phyloP scores from a whole-genome alignment of 2,797 vertebrate genomes.

The Propithecus deckenii region DNA sequence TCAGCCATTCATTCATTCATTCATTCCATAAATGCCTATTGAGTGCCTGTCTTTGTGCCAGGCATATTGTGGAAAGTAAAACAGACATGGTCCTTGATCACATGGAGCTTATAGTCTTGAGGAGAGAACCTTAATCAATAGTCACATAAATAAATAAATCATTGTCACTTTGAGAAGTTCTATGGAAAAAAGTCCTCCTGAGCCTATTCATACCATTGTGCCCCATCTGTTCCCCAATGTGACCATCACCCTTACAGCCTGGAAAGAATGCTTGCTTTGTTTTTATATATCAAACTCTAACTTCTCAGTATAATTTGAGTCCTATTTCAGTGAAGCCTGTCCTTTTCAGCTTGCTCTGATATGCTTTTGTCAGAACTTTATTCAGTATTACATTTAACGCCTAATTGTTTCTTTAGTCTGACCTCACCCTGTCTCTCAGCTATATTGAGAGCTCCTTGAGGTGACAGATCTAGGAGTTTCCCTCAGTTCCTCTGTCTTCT shows the following conservation, averaged over 20 bases:
- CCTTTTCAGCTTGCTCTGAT: not conserved
- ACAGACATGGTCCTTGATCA: not conserved
- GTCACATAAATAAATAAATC: slow-evolving; percentile 32
- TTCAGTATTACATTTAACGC: not conserved
- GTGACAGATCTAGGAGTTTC: not conserved
- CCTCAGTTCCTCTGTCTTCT: not conserved
- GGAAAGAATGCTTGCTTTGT: slow-evolving; percentile 21
- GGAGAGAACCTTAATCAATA: slow-evolving; percentile 11
- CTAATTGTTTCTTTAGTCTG: slow-evolving; percentile 37
- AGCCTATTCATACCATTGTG: not conserved
- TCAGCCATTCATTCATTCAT: not conserved
- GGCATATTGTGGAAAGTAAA: not conserved
- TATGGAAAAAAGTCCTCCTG: not conserved
- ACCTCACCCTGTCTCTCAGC: not conserved
- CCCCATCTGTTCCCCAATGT: not conserved
- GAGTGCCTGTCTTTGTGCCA: not conserved
- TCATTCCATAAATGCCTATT: not conserved
- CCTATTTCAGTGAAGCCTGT: not conserved
- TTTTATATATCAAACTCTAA: slow-evolving; percentile 29
- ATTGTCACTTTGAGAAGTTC: not conserved
- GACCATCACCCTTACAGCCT: not conserved
- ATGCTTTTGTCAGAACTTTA: slow-evolving; percentile 3
- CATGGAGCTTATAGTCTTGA: not conserved
- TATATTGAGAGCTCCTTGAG: not conserved
- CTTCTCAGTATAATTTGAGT: slow-evolving; percentile 11